These are phyloP conservation scores for Ephialtes manifestator DNA, from an alignment of 2,888 invertebrate genomes.

Conservation along the genomic window DNA sequence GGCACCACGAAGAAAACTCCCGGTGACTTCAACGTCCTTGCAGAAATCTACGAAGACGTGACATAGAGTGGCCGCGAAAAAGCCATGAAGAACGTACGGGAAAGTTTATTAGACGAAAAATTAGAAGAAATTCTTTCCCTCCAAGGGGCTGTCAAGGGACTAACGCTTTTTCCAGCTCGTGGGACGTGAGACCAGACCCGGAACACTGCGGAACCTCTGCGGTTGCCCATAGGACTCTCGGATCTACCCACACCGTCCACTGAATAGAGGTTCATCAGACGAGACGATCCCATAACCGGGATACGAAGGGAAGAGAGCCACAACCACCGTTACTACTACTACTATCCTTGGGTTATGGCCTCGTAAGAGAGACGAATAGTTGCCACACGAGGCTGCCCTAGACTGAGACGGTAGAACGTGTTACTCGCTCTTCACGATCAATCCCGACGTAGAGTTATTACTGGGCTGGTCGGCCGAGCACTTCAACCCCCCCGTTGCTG, in stretches of 20 bases:
- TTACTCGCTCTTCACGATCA: conserved; percentile 68
- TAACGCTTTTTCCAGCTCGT: conserved; percentile 30
- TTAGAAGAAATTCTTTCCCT: conserved; percentile 42
- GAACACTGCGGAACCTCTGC: conserved; percentile 51
- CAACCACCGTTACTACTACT: conserved; percentile 46
- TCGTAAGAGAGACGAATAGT: conserved; percentile 69
- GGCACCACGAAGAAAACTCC: conserved; percentile 1
- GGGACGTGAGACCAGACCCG: conserved; percentile 38
- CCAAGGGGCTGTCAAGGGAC: conserved; percentile 49
- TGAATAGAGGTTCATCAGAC: conserved; percentile 80
- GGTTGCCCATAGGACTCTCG: conserved; percentile 45
- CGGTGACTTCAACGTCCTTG: conserved; percentile 36
- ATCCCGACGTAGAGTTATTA: conserved; percentile 68
- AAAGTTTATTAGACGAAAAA: conserved; percentile 48
- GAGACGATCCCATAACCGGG: conserved; percentile 70
- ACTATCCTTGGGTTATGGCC: conserved; percentile 62
- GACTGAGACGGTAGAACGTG: conserved; percentile 60
- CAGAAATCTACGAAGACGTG: conserved; percentile 13
- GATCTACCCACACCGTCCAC: conserved; percentile 61
- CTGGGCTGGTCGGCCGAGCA: conserved; percentile 33
- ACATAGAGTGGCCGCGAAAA: conserved; percentile 2
- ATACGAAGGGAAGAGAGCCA: conserved; percentile 61
- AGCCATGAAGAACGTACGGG: conserved; percentile 2
- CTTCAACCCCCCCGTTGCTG: conserved; percentile 31
- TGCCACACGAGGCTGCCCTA: conserved; percentile 51